Conservation (phyloP, 30 jellyfish, hydroid and myxozoan species). For the Mastigias papua region DNA sequence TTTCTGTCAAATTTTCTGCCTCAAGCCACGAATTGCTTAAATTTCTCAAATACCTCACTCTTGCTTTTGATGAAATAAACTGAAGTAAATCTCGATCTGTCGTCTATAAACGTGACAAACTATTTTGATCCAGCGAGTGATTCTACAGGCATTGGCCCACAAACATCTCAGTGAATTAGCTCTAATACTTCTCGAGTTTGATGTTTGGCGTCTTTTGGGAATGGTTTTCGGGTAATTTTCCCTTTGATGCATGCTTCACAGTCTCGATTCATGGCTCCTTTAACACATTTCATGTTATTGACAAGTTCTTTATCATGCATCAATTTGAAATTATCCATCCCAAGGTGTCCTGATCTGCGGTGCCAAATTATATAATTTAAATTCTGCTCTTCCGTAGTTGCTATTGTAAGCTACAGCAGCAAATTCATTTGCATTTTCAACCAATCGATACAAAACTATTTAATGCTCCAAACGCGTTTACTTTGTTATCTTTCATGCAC, state of each 20-base stretch:
- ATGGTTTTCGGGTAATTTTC: not conserved
- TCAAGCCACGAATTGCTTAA: not conserved
- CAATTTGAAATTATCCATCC: slow-evolving; percentile 8
- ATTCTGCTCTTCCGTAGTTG: not conserved
- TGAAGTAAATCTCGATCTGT: not conserved
- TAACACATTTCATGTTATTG: slow-evolving; percentile 1
- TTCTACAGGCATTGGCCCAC: no score
- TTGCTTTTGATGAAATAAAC: slow-evolving; percentile 13
- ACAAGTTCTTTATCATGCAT: slow-evolving; percentile 19
- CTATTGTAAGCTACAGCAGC: no score
- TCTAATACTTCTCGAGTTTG: slow-evolving; percentile 3
- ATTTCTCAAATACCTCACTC: no score
- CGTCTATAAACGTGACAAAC: slow-evolving; percentile 9
- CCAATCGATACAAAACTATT: no score
- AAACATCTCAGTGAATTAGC: slow-evolving; percentile 10
- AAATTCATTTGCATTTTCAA: no score
- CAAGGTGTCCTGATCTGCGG: slow-evolving; percentile 25
- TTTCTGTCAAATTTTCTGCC: not conserved
- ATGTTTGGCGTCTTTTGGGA: not conserved
- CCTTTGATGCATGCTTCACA: slow-evolving; percentile 12
- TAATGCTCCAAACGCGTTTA: no score
- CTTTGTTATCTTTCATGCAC: no score
- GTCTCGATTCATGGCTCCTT: not conserved
- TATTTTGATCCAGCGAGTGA: slow-evolving; percentile 6
- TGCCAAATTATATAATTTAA: slow-evolving; percentile 15